phyloP scores from a whole-genome alignment of 2,113 vertebrate species.

The Labeo catla region DNA sequence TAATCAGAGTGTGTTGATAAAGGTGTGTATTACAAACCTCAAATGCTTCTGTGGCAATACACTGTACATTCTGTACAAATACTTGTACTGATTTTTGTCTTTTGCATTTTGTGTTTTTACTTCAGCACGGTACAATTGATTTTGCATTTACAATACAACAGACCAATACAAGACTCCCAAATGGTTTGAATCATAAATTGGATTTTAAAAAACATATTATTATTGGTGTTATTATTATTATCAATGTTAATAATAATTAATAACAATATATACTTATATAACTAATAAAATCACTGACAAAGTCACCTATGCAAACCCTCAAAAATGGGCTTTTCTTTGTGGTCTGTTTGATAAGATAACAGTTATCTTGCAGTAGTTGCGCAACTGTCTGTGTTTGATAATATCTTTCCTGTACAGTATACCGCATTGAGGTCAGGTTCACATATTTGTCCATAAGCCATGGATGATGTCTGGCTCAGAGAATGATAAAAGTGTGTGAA shows the following conservation, averaged over 20 bases:
- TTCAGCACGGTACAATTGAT: not conserved
- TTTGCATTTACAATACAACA: not conserved
- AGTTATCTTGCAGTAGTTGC: slow-evolving; percentile 3
- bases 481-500: not conserved
- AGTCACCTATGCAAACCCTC: not conserved
- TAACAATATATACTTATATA: not conserved
- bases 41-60: not conserved
- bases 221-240: not conserved
- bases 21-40: not conserved
- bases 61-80: slow-evolving; percentile 13
- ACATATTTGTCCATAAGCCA: not conserved
- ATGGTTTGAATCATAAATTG: not conserved
- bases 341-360: not conserved
- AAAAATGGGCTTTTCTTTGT: not conserved
- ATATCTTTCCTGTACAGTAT: not conserved
- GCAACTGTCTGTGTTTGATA: not conserved
- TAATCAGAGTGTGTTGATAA: slow-evolving; percentile 24
- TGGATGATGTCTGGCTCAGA: not conserved
- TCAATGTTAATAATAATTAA: not conserved
- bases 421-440: slow-evolving; percentile 3
- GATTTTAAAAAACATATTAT: not conserved
- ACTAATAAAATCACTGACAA: not conserved
- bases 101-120: not conserved
- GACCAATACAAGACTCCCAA: not conserved
- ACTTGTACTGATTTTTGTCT: not conserved